Percentiles rank a stretch among this genome's conserved stretches.
phyloP scores from a whole-genome alignment of 2,113 vertebrate species.

The Pangasianodon gigas region DNA sequence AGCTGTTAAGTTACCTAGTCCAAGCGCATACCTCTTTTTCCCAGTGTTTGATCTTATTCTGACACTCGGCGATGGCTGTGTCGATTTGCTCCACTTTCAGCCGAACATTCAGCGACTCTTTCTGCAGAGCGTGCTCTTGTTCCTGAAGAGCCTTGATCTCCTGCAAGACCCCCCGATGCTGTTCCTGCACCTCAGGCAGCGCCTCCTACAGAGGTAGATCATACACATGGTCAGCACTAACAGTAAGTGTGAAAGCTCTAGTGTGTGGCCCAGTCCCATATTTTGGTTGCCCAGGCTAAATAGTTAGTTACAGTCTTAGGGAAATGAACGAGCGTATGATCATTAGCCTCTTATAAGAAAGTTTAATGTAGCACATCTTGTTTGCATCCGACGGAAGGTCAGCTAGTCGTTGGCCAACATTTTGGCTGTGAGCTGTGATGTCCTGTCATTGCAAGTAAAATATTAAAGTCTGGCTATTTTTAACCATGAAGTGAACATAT shows the following conservation, averaged over 20 bases:
- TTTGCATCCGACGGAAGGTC: not conserved
- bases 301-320: not conserved
- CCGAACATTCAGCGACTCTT: constrained; percentile 85
- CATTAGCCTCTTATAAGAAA: not conserved
- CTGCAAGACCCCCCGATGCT: constrained; percentile 75
- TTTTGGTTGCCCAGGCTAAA: not conserved
- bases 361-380: not conserved
- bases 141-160: constrained; percentile 82
- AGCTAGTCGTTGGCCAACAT: not conserved
- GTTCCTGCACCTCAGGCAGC: constrained; percentile 81
- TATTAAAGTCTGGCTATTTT: not conserved
- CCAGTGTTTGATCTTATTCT: constrained; percentile 90
- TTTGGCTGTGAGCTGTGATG: not conserved
- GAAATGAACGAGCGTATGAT: not conserved
- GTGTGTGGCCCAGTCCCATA: not conserved
- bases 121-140: constrained; percentile 84
- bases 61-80: constrained; percentile 79
- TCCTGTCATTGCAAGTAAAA: not conserved
- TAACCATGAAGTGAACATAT: not conserved
- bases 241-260: not conserved
- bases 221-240: not conserved
- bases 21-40: constrained; percentile 83
- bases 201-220: constrained; percentile 68
- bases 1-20: not conserved
- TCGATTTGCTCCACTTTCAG: constrained; percentile 89